phyloP scores from a whole-genome alignment of 2,888 invertebrate species.

The Drosophila mulleri region DNA sequence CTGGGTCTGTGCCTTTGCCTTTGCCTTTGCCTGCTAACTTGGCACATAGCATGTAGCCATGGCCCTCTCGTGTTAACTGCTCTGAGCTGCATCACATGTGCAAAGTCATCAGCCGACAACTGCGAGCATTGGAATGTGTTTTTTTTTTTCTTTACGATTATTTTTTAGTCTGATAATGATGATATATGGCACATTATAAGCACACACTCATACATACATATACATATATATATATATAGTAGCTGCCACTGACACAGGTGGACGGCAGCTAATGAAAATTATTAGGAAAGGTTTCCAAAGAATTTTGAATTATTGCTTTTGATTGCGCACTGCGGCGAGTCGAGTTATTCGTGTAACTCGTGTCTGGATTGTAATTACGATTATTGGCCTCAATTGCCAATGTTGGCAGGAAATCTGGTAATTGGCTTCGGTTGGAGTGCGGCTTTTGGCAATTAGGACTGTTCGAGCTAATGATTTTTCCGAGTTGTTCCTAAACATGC shows the following conservation, averaged over 20 bases:
- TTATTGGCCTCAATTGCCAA: slow-evolving; percentile 33
- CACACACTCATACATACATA: slow-evolving; percentile 31
- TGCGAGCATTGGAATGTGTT: slow-evolving; percentile 55
- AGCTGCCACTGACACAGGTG: slow-evolving; percentile 30
- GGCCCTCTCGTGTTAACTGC: slow-evolving; percentile 52
- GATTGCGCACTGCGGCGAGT: slow-evolving; percentile 30
- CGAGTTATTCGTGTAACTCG: slow-evolving; percentile 31
- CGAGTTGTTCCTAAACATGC: slow-evolving; percentile 14
- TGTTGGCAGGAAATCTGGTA: slow-evolving; percentile 63
- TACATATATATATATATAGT: slow-evolving; percentile 18
- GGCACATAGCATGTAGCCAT: slow-evolving; percentile 18
- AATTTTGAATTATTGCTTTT: slow-evolving; percentile 59
- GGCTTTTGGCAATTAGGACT: slow-evolving; percentile 58
- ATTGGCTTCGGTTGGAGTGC: slow-evolving; percentile 59
- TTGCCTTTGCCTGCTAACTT: slow-evolving; percentile 18
- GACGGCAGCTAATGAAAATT: slow-evolving; percentile 48
- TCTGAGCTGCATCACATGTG: slow-evolving; percentile 73
- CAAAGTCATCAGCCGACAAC: slow-evolving; percentile 70
- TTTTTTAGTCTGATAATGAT: slow-evolving; percentile 69
- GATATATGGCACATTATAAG: slow-evolving; percentile 73
- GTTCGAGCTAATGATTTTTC: slow-evolving; percentile 36
- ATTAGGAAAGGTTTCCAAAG: slow-evolving; percentile 60
- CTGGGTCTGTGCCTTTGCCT: slow-evolving; percentile 1
- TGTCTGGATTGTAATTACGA: slow-evolving; percentile 46
- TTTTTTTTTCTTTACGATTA: slow-evolving; percentile 1